Base-by-base conservation (phyloP, 2,888 invertebrate species). In the Liposcelis brunnea region DNA sequence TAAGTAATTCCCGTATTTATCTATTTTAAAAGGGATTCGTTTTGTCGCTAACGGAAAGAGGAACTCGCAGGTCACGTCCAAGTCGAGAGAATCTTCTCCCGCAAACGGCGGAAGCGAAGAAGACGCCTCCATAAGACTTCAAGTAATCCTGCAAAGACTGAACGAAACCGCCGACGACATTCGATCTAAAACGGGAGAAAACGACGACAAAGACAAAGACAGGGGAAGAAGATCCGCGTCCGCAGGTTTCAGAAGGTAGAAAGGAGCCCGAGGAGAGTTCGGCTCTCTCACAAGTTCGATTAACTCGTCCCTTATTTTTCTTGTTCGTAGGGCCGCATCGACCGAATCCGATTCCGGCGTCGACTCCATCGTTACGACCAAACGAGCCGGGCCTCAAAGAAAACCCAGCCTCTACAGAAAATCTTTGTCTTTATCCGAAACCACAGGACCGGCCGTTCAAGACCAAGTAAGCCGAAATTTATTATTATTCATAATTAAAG, bases 91-190 rank as follows among this genome's bases (percentile, higher is more conserved):
- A 53, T 72, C 72, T 14, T 80, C 80, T 7, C 80, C 80, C n/a
- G 71, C 48, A n/a, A n/a, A n/a, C 12, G 40, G 55, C 16, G 56
- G 56, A 42, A 55, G 55, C 45, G 54, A 54, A 48, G 56, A 55
- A 32, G 47, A 48, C 35, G 31, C 16, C n/a, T 18, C 31, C 11
- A 42, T 15, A 32, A 54, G 55, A 44, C 48, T 58, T 31, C 56
- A 57, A 43, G 49, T 54, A 31, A 71, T 74, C 7, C 68, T 80
- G 52, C 70, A 73, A 49, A 67, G 77, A 32, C 59, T 85, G 57
- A 72, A 77, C 1, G 76, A 80, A 33, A 75, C 79, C 21, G 79
- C 79, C 0, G 79, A 81, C 56, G 84, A 84, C 54, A 59, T 77
- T 44, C 66, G 74, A 64, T 26, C 26, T 8, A 65, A 50, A 68